Evolutionary conservation across 2,113 vertebrate genomes (phyloP).

Genomic region (Gymnarchus niloticus): DNA sequence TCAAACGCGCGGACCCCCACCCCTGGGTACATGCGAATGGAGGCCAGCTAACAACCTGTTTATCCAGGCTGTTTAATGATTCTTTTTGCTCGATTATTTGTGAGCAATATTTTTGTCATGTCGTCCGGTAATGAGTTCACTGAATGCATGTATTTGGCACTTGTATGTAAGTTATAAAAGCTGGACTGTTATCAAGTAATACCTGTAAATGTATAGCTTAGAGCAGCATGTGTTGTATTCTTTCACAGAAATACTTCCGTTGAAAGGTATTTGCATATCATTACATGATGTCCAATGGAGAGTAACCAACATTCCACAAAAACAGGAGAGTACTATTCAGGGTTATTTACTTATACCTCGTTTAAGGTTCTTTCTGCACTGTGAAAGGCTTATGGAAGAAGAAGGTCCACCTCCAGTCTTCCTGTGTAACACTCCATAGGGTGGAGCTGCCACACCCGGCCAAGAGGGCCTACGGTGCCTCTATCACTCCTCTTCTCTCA

Average conservation of each 20-base stretch:
- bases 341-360: not conserved
- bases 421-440: not conserved
- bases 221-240: not conserved
- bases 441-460: not conserved
- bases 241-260: not conserved
- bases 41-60: not conserved
- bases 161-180: not conserved
- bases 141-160: not conserved
- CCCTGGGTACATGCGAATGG: not conserved
- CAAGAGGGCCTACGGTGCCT: not conserved
- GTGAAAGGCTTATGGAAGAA: not conserved
- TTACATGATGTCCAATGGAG: not conserved
- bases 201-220: not conserved
- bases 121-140: not conserved
- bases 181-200: not conserved
- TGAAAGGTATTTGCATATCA: not conserved
- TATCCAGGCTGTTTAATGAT: not conserved
- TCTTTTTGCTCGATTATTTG: constrained; percentile 1
- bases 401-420: not conserved
- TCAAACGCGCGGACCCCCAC: constrained; percentile 6
- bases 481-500: too few relatives aligned
- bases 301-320: not conserved
- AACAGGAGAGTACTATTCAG: not conserved
- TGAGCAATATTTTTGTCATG: constrained; percentile 12
- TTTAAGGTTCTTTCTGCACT: not conserved